These are phyloP conservation scores for Oryzias sinensis DNA, from an alignment of 2,797 vertebrate genomes.

Conservation along the genomic window DNA sequence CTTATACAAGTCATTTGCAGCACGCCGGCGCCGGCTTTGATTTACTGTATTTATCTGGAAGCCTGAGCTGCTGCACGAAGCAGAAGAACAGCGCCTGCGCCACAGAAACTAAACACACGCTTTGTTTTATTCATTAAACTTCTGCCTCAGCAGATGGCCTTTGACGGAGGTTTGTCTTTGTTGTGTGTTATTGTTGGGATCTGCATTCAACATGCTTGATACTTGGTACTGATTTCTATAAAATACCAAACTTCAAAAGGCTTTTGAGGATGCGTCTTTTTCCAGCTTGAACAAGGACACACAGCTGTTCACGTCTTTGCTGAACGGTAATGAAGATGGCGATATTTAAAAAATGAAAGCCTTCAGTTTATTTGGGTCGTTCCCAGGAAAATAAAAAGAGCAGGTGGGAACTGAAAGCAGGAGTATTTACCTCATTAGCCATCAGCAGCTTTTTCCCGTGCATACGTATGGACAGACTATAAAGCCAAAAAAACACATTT, in stretches of 20 bases:
- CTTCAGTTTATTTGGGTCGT: slow-evolving; percentile 43
- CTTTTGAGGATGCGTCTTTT: slow-evolving; percentile 27
- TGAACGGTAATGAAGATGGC: slow-evolving; percentile 44
- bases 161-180: slow-evolving; percentile 24
- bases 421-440: slow-evolving; percentile 26
- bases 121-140: slow-evolving; percentile 41
- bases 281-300: slow-evolving; percentile 21
- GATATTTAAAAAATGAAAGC: slow-evolving; percentile 38
- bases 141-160: slow-evolving; percentile 26
- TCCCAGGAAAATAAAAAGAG: slow-evolving; percentile 27
- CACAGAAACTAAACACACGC: slow-evolving; percentile 23
- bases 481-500: background rate
- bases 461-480: slow-evolving; percentile 2
- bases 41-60: slow-evolving; percentile 14
- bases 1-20: slow-evolving; percentile 6
- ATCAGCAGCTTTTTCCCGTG: slow-evolving; percentile 26
- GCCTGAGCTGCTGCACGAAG: slow-evolving; percentile 17
- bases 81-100: slow-evolving; percentile 21
- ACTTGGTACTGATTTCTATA: slow-evolving; percentile 36
- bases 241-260: slow-evolving; percentile 42
- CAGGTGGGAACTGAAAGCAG: slow-evolving; percentile 31
- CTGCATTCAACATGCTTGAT: slow-evolving; percentile 35
- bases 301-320: slow-evolving; percentile 29
- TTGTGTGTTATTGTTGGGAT: slow-evolving; percentile 23
- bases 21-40: slow-evolving; percentile 13